Percentiles rank a stretch among this genome's conserved stretches.
phyloP scores from a whole-genome alignment of 1,140 invertebrate genomes.

The Drosophila arizonae region DNA sequence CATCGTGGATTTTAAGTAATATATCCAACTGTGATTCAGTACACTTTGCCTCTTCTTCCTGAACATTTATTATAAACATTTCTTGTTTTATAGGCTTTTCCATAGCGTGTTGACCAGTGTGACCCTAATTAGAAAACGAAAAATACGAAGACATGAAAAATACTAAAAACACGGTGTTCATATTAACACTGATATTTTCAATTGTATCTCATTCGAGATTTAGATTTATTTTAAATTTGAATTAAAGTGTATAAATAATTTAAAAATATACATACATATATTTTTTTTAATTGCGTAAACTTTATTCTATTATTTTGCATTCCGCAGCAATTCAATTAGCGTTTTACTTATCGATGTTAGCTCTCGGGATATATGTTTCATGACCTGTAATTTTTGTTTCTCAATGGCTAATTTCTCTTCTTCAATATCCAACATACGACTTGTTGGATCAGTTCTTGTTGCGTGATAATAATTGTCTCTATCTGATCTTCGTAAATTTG shows the following conservation, averaged over 20 bases:
- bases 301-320: slow-evolving; percentile 19
- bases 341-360: slow-evolving; percentile 51
- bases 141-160: neutral
- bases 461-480: neutral
- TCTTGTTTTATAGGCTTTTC: slow-evolving; percentile 22
- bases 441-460: neutral
- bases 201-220: too few species aligned
- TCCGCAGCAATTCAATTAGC: slow-evolving; percentile 36
- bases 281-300: too few species aligned
- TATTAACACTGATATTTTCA: too few species aligned
- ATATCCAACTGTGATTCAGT: slow-evolving; percentile 45
- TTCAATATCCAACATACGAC: slow-evolving; percentile 50
- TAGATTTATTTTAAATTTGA: too few species aligned
- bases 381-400: slow-evolving; percentile 55
- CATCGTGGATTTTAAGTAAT: slow-evolving; percentile 43
- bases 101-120: slow-evolving; percentile 23
- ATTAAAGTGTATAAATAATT: too few species aligned
- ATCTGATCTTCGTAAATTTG: neutral
- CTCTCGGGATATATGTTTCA: slow-evolving; percentile 53
- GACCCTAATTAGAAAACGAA: neutral
- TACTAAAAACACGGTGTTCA: neutral
- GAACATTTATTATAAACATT: slow-evolving; percentile 45
- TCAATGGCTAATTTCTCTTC: slow-evolving; percentile 54
- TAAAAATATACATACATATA: too few species aligned
- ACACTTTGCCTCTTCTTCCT: slow-evolving; percentile 37